phyloP scores from a whole-genome alignment of 1,140 invertebrate genomes.

The Drosophila mauritiana region DNA sequence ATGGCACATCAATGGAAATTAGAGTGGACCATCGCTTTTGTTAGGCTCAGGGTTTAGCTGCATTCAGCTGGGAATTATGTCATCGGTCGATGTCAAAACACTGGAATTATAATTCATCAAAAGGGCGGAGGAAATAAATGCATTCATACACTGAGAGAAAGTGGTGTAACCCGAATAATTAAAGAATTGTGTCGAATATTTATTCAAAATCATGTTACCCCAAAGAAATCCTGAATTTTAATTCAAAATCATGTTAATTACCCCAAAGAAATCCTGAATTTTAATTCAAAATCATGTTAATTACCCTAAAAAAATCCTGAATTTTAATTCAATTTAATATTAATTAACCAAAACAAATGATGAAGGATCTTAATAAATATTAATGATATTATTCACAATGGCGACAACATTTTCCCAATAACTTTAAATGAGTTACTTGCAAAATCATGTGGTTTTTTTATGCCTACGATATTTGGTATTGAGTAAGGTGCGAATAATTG shows the following conservation, averaged over 20 bases:
- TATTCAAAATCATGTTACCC: too few relatives aligned
- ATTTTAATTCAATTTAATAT: too few relatives aligned
- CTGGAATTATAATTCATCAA: constrained; percentile 14
- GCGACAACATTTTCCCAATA: neutral
- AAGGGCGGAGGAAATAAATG: neutral
- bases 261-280: too few relatives aligned
- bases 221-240: too few relatives aligned
- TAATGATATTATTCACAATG: neutral
- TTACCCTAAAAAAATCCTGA: too few relatives aligned
- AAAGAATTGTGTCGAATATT: too few relatives aligned
- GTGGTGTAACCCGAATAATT: neutral
- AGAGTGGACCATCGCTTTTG: constrained; percentile 10
- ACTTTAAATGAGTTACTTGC: neutral
- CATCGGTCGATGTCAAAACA: constrained; percentile 18
- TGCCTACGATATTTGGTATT: neutral
- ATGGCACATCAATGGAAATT: constrained; percentile 16
- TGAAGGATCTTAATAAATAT: neutral
- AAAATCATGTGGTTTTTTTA: too few relatives aligned
- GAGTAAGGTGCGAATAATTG: neutral
- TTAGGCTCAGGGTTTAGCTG: neutral
- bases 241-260: too few relatives aligned
- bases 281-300: too few relatives aligned
- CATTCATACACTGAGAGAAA: constrained; percentile 15
- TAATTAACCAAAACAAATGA: neutral
- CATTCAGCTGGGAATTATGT: constrained; percentile 26